Base-by-base conservation (phyloP, 2,888 invertebrate genomes). In the Elegia similella region DNA sequence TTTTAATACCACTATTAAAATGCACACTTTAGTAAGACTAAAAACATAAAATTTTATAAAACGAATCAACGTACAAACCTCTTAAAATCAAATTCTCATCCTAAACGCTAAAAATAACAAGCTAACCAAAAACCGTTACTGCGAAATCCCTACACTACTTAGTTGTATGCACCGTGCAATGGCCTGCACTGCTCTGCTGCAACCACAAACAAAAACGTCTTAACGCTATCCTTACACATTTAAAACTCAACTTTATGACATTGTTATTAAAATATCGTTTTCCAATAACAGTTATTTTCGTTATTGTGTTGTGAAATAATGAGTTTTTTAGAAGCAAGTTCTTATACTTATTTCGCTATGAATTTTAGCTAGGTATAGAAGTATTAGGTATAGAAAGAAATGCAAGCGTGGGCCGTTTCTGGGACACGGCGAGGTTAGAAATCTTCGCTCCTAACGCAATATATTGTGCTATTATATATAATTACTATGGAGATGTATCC, bases 131-230 rank as follows among this genome's bases (percentile, higher is more conserved):
- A 62, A 64, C 67, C 67, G 69, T 75, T 73, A 65, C 68, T 60
- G 69, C 70, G 72, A 69, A 66, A 70, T 69, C 73, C 71, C 89
- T 84, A 74, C 91, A 81, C 91, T 89, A 88, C 78, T 86, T 86
- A 89, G 88, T 90, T 89, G 89, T 89, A 90, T 90, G 91, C 91
- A 87, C 84, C 91, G 91, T 88, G 89, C 91, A 90, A 84, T 90
- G 91, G 91, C 91, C 91, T 89, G 90, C 82, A 88, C 84, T 84
- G 84, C 83, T 82, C 80, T 72, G 73, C 74, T 74, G 64, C 63
- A 55, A 52, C 57, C 57, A 62, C 56, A 42, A 60, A 60, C 38
- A 61, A 71, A 77, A 84, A 79, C 65, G 72, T 57, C 78, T 5
- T 70, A 84, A 67, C 62, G 60, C 65, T 60, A 15, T 52, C 48